Evolutionary conservation across 2,113 vertebrate species (phyloP).

Genomic region (Daphoenositta chrysoptera): DNA sequence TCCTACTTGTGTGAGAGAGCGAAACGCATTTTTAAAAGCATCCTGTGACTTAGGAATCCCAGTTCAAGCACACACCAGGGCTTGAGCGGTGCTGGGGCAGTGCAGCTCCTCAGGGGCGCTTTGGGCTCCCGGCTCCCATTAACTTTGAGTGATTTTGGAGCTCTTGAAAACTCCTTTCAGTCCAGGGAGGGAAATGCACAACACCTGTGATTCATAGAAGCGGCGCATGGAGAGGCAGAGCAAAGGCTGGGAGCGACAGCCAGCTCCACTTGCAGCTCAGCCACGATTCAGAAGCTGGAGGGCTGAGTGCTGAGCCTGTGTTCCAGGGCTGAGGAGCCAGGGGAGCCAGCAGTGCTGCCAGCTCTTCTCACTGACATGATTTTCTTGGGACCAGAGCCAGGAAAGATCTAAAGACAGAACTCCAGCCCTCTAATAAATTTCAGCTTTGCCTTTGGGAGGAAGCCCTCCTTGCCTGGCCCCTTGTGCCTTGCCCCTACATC

Average conservation of each 20-base stretch:
- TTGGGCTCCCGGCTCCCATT: conserved; percentile 29
- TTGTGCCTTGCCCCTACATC: not conserved
- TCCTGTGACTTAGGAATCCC: conserved; percentile 18
- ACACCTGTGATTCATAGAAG: conserved; percentile 41
- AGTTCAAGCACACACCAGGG: conserved; percentile 2
- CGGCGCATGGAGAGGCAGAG: not conserved
- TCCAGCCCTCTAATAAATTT: not conserved
- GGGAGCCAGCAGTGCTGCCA: not conserved
- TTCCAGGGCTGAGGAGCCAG: not conserved
- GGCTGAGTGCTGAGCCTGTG: not conserved
- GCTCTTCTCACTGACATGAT: not conserved
- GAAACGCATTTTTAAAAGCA: conserved; percentile 23
- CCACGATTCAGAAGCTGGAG: not conserved
- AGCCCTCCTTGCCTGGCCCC: not conserved
- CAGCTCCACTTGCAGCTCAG: not conserved
- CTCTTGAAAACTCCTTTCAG: conserved; percentile 58
- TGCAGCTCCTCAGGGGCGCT: not conserved
- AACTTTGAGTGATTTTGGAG: conserved; percentile 58
- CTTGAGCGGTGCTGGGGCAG: not conserved
- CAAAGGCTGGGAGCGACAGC: not conserved
- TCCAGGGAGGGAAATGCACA: conserved; percentile 2
- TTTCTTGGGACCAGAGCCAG: conserved; percentile 17
- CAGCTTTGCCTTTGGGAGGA: not conserved
- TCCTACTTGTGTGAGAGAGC: not conserved
- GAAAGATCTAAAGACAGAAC: conserved; percentile 41